These are phyloP conservation scores for Trichopria drosophilae DNA, from an alignment of 2,888 invertebrate genomes.

Conservation along the genomic window DNA sequence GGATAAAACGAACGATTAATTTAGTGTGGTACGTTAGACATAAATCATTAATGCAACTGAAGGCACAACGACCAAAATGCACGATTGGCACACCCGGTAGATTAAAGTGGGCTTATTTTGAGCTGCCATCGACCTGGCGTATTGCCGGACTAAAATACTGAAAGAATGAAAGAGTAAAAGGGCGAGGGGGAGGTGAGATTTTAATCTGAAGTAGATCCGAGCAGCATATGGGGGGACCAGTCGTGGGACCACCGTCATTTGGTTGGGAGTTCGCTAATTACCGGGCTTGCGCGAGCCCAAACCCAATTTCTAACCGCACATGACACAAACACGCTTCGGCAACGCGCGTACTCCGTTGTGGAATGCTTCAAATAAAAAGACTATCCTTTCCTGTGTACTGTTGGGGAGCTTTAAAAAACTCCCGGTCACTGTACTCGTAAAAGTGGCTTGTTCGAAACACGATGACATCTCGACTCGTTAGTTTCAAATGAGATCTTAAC, in stretches of 20 bases:
- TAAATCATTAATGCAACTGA: no score
- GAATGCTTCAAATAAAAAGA: no score
- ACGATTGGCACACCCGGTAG: conserved; percentile 6
- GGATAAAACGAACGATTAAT: no score
- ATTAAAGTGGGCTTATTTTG: conserved; percentile 36
- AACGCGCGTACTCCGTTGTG: conserved; percentile 1
- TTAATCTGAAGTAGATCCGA: conserved; percentile 42
- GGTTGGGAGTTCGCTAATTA: conserved; percentile 54
- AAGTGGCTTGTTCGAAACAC: no score
- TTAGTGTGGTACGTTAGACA: no score
- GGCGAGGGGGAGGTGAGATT: conserved; percentile 41
- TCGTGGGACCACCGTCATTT: conserved; percentile 56
- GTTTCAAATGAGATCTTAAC: no score
- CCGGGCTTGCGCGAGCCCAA: conserved; percentile 54
- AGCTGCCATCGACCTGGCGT: conserved; percentile 30
- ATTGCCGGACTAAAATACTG: no score
- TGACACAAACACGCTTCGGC: neutral
- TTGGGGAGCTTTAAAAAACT: no score
- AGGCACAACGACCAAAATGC: no score
- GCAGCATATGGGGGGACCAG: conserved; percentile 43
- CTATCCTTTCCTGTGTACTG: no score
- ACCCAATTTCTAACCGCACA: conserved; percentile 49
- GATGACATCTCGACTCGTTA: no score
- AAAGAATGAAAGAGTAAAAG: conserved; percentile 16
- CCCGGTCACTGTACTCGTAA: no score